phyloP scores from a whole-genome alignment of 2,888 invertebrate genomes.

The Bombylius major region DNA sequence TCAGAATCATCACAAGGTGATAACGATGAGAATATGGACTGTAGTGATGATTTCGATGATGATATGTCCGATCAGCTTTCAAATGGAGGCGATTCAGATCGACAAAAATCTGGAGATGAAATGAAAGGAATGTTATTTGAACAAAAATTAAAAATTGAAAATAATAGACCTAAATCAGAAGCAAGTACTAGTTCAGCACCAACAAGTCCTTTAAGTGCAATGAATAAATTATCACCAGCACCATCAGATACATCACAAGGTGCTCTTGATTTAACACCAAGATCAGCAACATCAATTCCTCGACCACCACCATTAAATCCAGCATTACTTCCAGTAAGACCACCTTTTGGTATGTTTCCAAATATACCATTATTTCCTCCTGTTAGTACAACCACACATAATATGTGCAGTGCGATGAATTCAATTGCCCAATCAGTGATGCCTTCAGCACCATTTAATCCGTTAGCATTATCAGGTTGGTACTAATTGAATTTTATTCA shows the following conservation, averaged over 20 bases:
- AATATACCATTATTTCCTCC: constrained; percentile 38
- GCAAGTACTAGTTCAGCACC: constrained; percentile 26
- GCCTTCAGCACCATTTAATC: constrained; percentile 76
- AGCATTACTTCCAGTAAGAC: constrained; percentile 23
- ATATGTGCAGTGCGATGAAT: constrained; percentile 66
- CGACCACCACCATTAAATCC: constrained; percentile 24
- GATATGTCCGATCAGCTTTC: constrained; percentile 33
- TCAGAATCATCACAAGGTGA: constrained; percentile 36
- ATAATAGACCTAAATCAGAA: constrained; percentile 24
- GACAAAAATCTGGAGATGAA: constrained; percentile 31
- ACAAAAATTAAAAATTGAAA: constrained; percentile 32
- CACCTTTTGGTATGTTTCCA: constrained; percentile 36
- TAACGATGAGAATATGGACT: constrained; percentile 35
- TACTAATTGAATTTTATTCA: constrained; percentile 11
- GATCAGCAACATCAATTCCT: constrained; percentile 20
- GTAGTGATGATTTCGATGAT: constrained; percentile 34
- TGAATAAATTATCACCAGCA: constrained; percentile 32
- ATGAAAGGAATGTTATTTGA: constrained; percentile 34
- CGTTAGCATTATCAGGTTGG: constrained; percentile 61
- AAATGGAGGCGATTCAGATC: constrained; percentile 28
- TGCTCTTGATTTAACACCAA: constrained; percentile 46
- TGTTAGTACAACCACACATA: constrained; percentile 44
- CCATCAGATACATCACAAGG: constrained; percentile 41
- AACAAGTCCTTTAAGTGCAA: constrained; percentile 24
- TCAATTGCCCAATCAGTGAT: constrained; percentile 70